Base-by-base conservation (phyloP, 2,797 vertebrate genomes). In the Sternotherus odoratus region DNA sequence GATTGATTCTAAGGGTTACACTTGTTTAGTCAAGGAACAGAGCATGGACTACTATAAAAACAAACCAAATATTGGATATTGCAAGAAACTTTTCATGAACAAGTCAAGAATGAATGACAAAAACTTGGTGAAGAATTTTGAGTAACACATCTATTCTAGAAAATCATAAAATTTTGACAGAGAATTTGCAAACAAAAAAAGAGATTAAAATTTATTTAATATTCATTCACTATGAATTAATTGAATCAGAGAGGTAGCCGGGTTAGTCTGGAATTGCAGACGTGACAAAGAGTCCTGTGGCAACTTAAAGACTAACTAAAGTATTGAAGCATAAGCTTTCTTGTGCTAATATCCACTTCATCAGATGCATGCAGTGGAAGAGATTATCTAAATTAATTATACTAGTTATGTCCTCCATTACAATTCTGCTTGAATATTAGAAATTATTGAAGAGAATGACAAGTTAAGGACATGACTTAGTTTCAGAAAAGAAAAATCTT, bases 151-250 rank as follows among this genome's bases (percentile, higher is more conserved):
- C 0, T 54, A 66, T 86, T 13, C 46, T 81, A 48, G 12, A 77
- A 77, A 83, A 48, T 48, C 5, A 30, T 36, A 30, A 66, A 5
- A 30, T 24, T 56, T 9, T 53, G 21, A 77, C 7, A 49, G 78
- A 49, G 6, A 19, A n/a, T 60, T 54, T 77, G 28, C n/a, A 16
- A 69, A n/a, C n/a, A 50, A 7, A 43, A 83, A 82, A 78, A 57
- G 10, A 43, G 4, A 7, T 77, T 89, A 77, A 77, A 66, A 54
- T 48, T 9, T 4, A 33, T 28, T 12, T 8, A 46, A 21, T 49
- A 63, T 36, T 75, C 69, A 33, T 2, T 23, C 0, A 1, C 2
- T 5, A 3, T 12, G 3, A 3, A 39, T 72, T 23, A 72, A 43
- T 72, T n/a, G n/a, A n/a, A n/a, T n/a, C n/a, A n/a, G n/a, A n/a